Evolutionary conservation across 2,113 vertebrate species (phyloP).

Genomic region (Pelmatolapia mariae): DNA sequence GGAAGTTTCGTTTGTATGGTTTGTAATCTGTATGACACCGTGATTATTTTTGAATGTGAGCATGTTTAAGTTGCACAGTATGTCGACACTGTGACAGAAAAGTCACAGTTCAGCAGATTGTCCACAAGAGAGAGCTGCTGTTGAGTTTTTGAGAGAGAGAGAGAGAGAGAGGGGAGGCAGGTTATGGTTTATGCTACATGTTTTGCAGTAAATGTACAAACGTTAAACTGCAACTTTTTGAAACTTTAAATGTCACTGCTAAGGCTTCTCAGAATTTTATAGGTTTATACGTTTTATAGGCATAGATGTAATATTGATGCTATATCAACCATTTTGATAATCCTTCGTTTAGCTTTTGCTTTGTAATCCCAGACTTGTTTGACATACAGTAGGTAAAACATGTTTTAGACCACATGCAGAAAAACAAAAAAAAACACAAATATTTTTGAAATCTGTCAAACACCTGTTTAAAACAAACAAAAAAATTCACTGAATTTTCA

Average conservation of each 20-base stretch:
- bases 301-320: background rate
- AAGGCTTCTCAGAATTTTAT: background rate
- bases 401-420: background rate
- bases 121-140: constrained; percentile 46
- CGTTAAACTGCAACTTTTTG: background rate
- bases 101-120: background rate
- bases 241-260: background rate
- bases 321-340: background rate
- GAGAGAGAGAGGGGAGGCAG: background rate
- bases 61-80: background rate
- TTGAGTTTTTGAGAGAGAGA: background rate
- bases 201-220: background rate
- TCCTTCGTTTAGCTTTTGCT: background rate
- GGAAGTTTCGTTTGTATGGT: background rate
- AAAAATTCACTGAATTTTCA: background rate
- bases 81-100: background rate
- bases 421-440: background rate
- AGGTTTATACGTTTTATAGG: background rate
- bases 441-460: background rate
- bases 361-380: background rate
- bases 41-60: background rate
- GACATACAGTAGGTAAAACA: background rate
- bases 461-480: background rate
- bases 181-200: background rate
- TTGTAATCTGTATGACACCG: background rate